Percentiles rank a stretch among this genome's conserved stretches.
phyloP scores from a whole-genome alignment of 2,888 invertebrate genomes.

The Ochropacha duplaris region DNA sequence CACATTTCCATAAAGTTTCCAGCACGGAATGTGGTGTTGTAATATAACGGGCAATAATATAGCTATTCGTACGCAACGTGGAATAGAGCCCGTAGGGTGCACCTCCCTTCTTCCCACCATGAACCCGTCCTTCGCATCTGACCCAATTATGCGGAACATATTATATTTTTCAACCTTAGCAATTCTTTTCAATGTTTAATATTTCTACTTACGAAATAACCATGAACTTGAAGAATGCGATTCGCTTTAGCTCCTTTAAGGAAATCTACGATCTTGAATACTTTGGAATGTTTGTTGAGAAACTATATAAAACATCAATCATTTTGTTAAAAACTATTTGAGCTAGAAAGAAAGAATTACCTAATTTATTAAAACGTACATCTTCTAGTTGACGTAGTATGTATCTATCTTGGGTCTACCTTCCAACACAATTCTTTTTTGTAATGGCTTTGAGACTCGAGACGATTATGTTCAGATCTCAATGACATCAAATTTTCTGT shows the following conservation, averaged over 20 bases:
- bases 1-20: slow-evolving; percentile 74
- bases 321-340: no score
- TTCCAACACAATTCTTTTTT: not conserved
- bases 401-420: not conserved
- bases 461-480: not conserved
- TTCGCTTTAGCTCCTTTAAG: no score
- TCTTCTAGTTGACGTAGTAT: no score
- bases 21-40: slow-evolving; percentile 66
- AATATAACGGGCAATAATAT: slow-evolving; percentile 68
- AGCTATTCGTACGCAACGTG: slow-evolving; percentile 67
- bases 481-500: no score
- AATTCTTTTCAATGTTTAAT: slow-evolving; percentile 12
- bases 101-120: slow-evolving; percentile 49
- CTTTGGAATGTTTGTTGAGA: no score
- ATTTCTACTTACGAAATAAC: slow-evolving; percentile 15
- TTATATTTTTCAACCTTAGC: slow-evolving; percentile 30
- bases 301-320: no score
- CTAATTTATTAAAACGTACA: no score
- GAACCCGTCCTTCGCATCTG: slow-evolving; percentile 64
- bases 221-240: slow-evolving; percentile 22
- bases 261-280: not conserved
- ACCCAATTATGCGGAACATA: slow-evolving; percentile 67
- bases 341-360: no score
- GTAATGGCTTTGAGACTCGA: not conserved
- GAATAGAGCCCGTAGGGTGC: slow-evolving; percentile 49